Evolutionary conservation across 2,888 invertebrate genomes (phyloP), one percentile per base, ranked within the genome.

Genomic region (Kuschelorhynchus macadamiae): DNA sequence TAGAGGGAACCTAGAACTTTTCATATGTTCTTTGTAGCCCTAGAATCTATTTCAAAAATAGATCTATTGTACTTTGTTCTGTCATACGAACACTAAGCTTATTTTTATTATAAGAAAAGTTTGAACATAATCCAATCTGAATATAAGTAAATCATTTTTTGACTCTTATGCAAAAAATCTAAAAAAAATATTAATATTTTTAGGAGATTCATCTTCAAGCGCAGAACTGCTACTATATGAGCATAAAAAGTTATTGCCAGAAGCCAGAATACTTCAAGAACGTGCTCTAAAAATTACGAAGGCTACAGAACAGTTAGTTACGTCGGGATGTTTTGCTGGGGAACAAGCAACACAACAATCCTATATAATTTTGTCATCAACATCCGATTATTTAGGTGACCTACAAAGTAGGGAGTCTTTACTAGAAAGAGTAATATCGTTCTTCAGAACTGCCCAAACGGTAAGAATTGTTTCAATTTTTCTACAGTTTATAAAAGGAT

Each of bases 231-330:
- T 92, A 32, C 85, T 90, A n/a, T 87, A 88, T 77, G 90, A 91
- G 76, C 88, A 93, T 77, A 86, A 86, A 64, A 90, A 90, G 78
- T 85, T 91, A 75, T 88, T 92, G 74, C 86, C 87, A 18, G 91
- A 92, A 82, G 92, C 92, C 18, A 87, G 90, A 85, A 88, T 90
- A 67, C 84, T 92, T 66, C 91, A 93, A 80, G 93, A 94, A 80
- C 87, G 88, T 74, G 90, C 92, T 5, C 83, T 94, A 53, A 91
- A 90, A 81, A 90, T 93, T 75, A 90, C 93, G 17, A 89, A 91
- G 77, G 91, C 91, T 36, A 93, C 92, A 12, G 93, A 94, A 81
- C 90, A 91, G 77, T 85, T 94, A 64, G 88, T 90, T 44, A 86
- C 89, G 17, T 87, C 90, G 1, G 91, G 91, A 25, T 90, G 90